phyloP scores from a whole-genome alignment of 2,113 vertebrate species.

The Gasterosteus aculeatus region DNA sequence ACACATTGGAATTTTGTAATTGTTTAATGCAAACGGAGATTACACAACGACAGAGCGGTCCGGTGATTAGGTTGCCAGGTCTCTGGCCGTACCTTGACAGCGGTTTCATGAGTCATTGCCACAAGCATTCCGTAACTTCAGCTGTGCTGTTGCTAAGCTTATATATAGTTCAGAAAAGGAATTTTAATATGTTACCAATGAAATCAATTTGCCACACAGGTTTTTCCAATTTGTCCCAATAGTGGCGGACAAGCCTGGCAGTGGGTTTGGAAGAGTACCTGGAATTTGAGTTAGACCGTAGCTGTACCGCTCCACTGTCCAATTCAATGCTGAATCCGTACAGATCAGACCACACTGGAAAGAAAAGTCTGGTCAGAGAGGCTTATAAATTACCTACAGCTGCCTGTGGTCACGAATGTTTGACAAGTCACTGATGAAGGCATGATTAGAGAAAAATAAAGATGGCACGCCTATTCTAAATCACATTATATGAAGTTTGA shows the following conservation, averaged over 20 bases:
- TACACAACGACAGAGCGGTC: not conserved
- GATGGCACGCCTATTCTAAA: constrained; percentile 6
- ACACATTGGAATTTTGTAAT: not conserved
- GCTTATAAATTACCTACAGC: not conserved
- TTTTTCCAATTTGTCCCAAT: not conserved
- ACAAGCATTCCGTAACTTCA: not conserved
- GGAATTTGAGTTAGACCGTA: not conserved
- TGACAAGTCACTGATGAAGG: constrained; percentile 1
- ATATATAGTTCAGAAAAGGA: not conserved
- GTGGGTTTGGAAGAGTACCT: not conserved
- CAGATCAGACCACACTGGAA: not conserved
- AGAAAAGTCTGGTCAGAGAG: not conserved
- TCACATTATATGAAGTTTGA: not conserved
- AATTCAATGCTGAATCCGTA: not conserved
- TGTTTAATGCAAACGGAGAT: not conserved
- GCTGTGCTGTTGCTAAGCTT: not conserved
- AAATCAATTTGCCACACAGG: not conserved
- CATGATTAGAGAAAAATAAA: not conserved
- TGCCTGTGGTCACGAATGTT: constrained; percentile 5
- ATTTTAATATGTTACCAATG: not conserved
- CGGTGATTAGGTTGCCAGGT: not conserved
- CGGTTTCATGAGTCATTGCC: not conserved
- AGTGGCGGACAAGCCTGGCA: not conserved
- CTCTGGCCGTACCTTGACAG: not conserved
- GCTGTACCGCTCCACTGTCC: not conserved